Conservation (phyloP, 2,888 invertebrate species). For the Furcula furcula region DNA sequence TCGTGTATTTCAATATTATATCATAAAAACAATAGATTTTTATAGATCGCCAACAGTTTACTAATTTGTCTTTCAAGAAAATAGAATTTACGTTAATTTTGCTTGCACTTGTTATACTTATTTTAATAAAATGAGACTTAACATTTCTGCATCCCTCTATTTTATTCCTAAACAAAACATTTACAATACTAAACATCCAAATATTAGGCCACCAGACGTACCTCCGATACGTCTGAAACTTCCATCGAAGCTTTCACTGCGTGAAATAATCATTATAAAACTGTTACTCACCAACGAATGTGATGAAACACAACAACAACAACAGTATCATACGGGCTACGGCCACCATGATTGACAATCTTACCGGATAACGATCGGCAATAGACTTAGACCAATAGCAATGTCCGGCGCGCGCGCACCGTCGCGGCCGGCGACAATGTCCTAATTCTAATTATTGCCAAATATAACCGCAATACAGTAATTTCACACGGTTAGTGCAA, state of each 20-base stretch:
- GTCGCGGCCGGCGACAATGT: slow-evolving; percentile 36
- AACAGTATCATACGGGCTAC: slow-evolving; percentile 27
- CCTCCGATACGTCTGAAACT: too few relatives aligned
- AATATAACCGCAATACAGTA: slow-evolving; percentile 42
- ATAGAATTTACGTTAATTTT: too few relatives aligned
- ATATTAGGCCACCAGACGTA: too few relatives aligned
- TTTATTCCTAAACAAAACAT: too few relatives aligned
- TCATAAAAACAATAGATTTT: too few relatives aligned
- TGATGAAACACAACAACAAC: slow-evolving; percentile 25
- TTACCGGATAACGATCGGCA: slow-evolving; percentile 12
- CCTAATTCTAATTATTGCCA: slow-evolving; percentile 47
- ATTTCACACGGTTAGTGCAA: slow-evolving; percentile 64
- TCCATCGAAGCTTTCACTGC: neutral
- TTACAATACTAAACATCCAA: too few relatives aligned
- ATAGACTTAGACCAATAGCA: slow-evolving; percentile 32
- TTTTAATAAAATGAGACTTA: too few relatives aligned
- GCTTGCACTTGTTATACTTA: too few relatives aligned
- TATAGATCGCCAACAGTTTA: too few relatives aligned
- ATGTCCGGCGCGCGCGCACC: slow-evolving; percentile 19
- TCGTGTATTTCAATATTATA: too few relatives aligned
- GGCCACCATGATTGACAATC: slow-evolving; percentile 26
- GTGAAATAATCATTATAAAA: neutral
- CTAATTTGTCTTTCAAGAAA: too few relatives aligned
- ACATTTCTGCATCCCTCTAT: too few relatives aligned
- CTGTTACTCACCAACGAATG: slow-evolving; percentile 24